Base-by-base conservation (phyloP, 1,140 invertebrate species). In the Probaryconus sp. region DNA sequence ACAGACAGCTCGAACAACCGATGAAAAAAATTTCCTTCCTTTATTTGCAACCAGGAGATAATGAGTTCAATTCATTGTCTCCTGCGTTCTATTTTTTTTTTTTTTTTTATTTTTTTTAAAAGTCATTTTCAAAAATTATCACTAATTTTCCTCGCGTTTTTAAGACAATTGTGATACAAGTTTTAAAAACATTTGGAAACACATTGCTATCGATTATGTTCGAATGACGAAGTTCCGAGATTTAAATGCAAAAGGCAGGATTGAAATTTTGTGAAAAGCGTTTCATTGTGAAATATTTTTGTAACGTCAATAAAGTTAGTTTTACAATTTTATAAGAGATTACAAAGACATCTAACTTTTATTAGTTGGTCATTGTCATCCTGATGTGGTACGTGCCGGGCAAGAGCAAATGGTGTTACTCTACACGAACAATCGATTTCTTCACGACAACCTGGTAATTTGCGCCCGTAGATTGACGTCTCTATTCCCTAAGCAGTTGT, bases 321-420 rank as follows among this genome's bases (percentile, higher is more conserved):
- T 7, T 31, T 10, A 10, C n/a, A 31, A 69, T 55, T 71, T 63
- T 71, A 56, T 56, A 48, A 42, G 43, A 40, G 43, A 71, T 64
- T 45, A 63, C 56, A 61, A 47, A 56, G 42, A 64, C 58, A 47
- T 51, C 58, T 55, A 70, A 24, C 53, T 69, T 70, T 43, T 61
- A 31, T 76, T 74, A 99, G 97, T 99, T 78, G 98, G 98, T 17
- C 98, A 99, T 87, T 98, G 97, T 84, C 96, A 99, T 88, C 96
- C 96, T 0, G 90, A 93, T 65, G 97, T 99, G 1, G 96, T 98
- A 1, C 90, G 93, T 79, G 96, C 96, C 0, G 96, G 94, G 0
- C 90, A 91, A 43, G 90, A 94, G 31, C 98, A 99, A 89, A 96
- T 99, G 94, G 90, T 91, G 1, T 83, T 93, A 2, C 91, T 99